A percentile compares a stretch with the other conserved stretches of the same genome.
Conservation (phyloP, 2,888 invertebrate genomes). For the Cephus pygmeus region DNA sequence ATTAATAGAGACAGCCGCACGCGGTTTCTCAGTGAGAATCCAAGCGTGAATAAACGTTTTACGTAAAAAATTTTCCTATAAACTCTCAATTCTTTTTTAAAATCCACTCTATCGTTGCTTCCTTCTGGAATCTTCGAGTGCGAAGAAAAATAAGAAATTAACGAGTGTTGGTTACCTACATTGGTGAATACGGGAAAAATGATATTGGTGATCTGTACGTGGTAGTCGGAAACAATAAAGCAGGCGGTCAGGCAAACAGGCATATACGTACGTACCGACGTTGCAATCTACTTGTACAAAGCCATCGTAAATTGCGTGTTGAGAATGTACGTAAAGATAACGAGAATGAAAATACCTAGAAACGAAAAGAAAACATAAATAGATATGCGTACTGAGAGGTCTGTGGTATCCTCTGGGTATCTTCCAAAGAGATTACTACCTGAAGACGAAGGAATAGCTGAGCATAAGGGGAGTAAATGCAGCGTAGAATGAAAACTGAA, state of each 20-base stretch:
- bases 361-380: slow-evolving; percentile 1
- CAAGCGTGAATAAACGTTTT: background rate
- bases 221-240: background rate
- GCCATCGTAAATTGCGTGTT: background rate
- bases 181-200: background rate
- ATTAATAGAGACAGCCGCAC: slow-evolving; percentile 39
- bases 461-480: slow-evolving; percentile 28
- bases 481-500: slow-evolving; percentile 22
- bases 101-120: background rate
- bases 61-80: background rate
- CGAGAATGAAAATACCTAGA: background rate
- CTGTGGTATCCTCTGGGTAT: background rate
- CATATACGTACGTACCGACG: slow-evolving; percentile 4
- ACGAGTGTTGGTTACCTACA: background rate
- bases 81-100: slow-evolving; percentile 5
- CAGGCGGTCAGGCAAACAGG: background rate
- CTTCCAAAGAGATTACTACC: slow-evolving; percentile 23
- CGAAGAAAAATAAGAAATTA: background rate
- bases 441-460: slow-evolving; percentile 9
- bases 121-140: background rate
- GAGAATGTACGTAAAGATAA: slow-evolving; percentile 3
- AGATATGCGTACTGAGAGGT: background rate
- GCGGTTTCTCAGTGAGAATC: background rate
- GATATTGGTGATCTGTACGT: background rate
- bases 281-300: slow-evolving; percentile 4